Evolutionary conservation across 64 coral and sea anemone genomes (phyloP), one percentile per base, ranked within the genome.

Genomic region (Acropora yongei): DNA sequence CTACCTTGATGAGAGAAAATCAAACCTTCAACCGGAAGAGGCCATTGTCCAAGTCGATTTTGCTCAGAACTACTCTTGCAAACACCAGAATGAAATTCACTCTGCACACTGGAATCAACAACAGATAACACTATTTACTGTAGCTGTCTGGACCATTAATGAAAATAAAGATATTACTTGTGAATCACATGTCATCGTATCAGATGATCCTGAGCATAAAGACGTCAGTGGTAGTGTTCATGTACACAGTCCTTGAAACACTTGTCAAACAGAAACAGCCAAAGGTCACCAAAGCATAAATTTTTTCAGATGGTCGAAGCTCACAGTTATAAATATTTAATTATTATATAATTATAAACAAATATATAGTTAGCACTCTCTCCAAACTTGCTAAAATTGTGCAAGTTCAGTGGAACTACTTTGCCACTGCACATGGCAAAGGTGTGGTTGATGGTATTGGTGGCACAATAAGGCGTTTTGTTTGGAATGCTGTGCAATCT

Each of bases 381-480:
- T 60, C 60, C 88, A 80, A 71, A 19, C 68, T 78, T 41, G 66
- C 10, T 10, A 65, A 75, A 58, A 20, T n/a, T 17, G 86, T 88
- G 74, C 8, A 76, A 53, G 71, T 88, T 57, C 48, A 78, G 2
- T 89, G 87, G 87, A 68, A 47, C 13, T 89, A 42, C 30, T 78
- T 89, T 89, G 75, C 53, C 9, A 89, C 74, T 8, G 14, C 75
- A 20, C 76, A 90, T 90, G 88, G 77, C 74, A 80, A 90, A 72
- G 75, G 88, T 55, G 51, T 55, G 51, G 3, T 55, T 55, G 51
- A 55, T 55, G 51, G 51, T 55, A 55, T 6, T 55, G 57, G 88
- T 69, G 88, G 77, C 13, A 90, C 88, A 69, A 48, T 30, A 30
- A 30, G 30, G 30, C 30, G 30, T 30, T 0, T 30, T 30, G 30